phyloP scores from a whole-genome alignment of 1,140 invertebrate species.

The Pogonomyrmex barbatus region DNA sequence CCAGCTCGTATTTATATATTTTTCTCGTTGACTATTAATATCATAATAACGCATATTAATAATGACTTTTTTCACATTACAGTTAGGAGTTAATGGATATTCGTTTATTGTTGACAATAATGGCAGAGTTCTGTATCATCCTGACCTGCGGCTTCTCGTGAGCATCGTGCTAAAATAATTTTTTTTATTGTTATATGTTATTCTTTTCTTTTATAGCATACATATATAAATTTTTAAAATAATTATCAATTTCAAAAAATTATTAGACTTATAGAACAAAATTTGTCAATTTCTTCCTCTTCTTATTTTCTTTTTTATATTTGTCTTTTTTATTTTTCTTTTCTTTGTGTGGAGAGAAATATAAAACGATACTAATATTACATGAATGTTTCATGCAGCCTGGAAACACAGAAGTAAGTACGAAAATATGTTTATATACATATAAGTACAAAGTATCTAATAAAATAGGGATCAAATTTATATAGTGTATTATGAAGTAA shows the following conservation, averaged over 20 bases:
- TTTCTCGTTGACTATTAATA: slow-evolving; percentile 13
- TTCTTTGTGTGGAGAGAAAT: neutral
- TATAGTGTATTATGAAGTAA: too few relatives aligned
- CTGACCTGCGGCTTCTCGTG: slow-evolving; percentile 97
- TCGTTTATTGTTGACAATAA: slow-evolving; percentile 99
- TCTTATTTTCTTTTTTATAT: neutral
- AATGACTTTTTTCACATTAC: slow-evolving; percentile 78
- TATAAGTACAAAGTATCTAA: neutral
- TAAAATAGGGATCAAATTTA: too few relatives aligned
- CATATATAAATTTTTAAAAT: neutral
- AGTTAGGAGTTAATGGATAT: slow-evolving; percentile 98
- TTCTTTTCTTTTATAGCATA: neutral
- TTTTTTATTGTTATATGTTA: neutral
- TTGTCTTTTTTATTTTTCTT: neutral
- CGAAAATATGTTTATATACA: neutral
- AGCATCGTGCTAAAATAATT: slow-evolving; percentile 78
- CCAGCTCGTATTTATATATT: neutral
- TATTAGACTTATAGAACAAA: neutral
- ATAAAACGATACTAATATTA: neutral
- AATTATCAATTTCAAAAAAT: neutral
- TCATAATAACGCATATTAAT: neutral
- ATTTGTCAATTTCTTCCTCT: neutral
- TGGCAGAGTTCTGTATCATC: slow-evolving; percentile 98
- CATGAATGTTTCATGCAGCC: slow-evolving; percentile 77
- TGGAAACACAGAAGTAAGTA: slow-evolving; percentile 82